Evolutionary conservation across 2,888 invertebrate genomes (phyloP).

Genomic region (Lysandra bellargus): DNA sequence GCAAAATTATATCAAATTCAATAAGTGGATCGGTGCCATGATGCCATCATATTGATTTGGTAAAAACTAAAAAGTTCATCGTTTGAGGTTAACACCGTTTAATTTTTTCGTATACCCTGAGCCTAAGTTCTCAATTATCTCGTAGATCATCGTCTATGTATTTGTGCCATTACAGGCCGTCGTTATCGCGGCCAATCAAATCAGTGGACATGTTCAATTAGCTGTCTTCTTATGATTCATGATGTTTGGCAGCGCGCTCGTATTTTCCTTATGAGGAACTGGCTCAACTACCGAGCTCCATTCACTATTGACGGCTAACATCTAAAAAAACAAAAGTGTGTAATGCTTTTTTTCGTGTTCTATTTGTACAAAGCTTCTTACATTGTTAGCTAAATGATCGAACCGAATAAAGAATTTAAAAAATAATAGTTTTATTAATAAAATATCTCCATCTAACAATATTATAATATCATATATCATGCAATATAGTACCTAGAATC

Average conservation of each 20-base stretch:
- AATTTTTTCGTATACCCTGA: background rate
- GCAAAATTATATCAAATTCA: background rate
- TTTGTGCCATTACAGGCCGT: conserved; percentile 14
- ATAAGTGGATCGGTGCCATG: background rate
- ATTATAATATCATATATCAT: background rate
- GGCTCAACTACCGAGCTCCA: conserved; percentile 1
- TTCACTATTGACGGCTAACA: background rate
- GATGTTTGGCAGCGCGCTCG: conserved; percentile 4
- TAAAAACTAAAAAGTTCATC: background rate
- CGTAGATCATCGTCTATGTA: background rate
- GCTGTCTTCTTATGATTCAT: conserved; percentile 21
- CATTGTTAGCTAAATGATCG: background rate
- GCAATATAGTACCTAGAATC: too few relatives aligned
- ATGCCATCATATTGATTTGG: background rate
- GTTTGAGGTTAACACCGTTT: background rate
- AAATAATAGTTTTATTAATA: background rate
- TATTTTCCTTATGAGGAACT: conserved; percentile 16
- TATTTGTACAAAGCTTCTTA: background rate
- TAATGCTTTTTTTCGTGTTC: background rate
- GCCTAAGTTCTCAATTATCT: background rate
- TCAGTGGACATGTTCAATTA: conserved; percentile 35
- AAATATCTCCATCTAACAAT: background rate
- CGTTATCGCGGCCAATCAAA: conserved; percentile 26
- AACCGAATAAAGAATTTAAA: background rate
- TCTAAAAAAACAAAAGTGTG: background rate